A percentile compares a stretch with the other conserved stretches of the same genome.
Evolutionary conservation across 2,797 vertebrate species (phyloP).

Genomic region (Distichodus sexfasciatus): DNA sequence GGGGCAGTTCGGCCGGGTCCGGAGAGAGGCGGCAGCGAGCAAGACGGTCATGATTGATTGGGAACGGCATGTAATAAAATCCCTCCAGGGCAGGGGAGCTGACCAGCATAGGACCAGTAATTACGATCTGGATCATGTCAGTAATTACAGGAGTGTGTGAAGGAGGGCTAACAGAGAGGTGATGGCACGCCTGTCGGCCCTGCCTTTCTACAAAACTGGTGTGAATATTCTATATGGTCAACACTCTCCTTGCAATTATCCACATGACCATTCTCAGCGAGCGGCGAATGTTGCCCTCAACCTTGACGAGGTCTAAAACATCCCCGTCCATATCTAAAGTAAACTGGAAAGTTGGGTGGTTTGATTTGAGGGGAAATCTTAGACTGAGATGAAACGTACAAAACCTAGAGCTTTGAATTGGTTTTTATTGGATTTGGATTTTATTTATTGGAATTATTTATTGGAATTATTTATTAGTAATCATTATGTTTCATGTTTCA

Average conservation of each 20-base stretch:
- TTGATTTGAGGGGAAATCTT: too few species aligned
- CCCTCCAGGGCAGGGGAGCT: constrained; percentile 27
- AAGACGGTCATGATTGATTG: constrained; percentile 50
- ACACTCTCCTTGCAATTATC: background rate
- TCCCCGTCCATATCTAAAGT: too few species aligned
- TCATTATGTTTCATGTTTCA: too few species aligned
- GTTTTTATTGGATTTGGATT: too few species aligned
- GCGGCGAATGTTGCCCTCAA: too few species aligned
- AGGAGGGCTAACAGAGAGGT: constrained; percentile 11
- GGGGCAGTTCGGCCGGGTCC: constrained; percentile 37
- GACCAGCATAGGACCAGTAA: constrained; percentile 29
- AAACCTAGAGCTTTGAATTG: too few species aligned
- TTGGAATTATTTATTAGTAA: too few species aligned
- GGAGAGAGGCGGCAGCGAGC: constrained; percentile 34
- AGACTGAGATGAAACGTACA: too few species aligned
- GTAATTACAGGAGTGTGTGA: constrained; percentile 29
- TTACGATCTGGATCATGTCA: constrained; percentile 35
- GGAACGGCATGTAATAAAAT: constrained; percentile 34
- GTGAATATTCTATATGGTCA: constrained; percentile 1
- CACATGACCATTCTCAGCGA: too few species aligned
- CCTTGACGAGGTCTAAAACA: too few species aligned
- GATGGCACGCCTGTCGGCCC: background rate
- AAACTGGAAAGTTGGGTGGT: too few species aligned
- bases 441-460: too few species aligned
- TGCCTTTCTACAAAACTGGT: constrained; percentile 1